Percentiles rank a stretch among this genome's conserved stretches.
These are phyloP conservation scores for Leptinotarsa rubiginosa DNA, from an alignment of 2,888 invertebrate species.

Conservation along the genomic window DNA sequence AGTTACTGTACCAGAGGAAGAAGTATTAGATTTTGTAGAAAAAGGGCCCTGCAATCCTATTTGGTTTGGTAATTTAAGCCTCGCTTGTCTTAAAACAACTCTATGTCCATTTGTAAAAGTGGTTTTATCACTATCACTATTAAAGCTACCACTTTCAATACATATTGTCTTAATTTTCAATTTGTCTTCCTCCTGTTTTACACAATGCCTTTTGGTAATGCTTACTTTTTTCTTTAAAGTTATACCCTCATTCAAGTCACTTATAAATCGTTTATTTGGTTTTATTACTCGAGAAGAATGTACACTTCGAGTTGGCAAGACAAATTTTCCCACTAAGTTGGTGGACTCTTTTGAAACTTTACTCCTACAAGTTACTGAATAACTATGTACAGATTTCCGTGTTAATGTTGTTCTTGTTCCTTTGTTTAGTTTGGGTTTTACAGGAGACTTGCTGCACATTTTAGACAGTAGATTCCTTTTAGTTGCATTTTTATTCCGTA, in stretches of 20 bases:
- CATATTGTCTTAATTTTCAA: constrained; percentile 36
- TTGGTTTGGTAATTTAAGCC: constrained; percentile 50
- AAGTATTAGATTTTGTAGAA: constrained; percentile 66
- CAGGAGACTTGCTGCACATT: constrained; percentile 54
- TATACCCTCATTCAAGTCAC: constrained; percentile 65
- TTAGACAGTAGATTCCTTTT: constrained; percentile 57
- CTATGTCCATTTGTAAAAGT: constrained; percentile 70
- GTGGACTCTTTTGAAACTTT: constrained; percentile 54
- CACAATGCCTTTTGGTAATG: constrained; percentile 53
- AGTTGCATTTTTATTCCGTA: constrained; percentile 54
- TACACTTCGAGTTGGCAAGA: constrained; percentile 83
- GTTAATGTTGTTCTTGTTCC: constrained; percentile 47
- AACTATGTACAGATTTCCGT: constrained; percentile 48
- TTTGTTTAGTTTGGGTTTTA: constrained; percentile 51
- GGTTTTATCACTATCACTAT: constrained; percentile 56
- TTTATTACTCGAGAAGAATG: constrained; percentile 89
- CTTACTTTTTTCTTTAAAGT: constrained; percentile 61
- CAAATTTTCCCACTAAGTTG: constrained; percentile 73
- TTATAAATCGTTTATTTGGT: constrained; percentile 87
- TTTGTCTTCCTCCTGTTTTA: constrained; percentile 47
- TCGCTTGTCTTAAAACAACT: constrained; percentile 73
- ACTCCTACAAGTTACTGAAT: constrained; percentile 45
- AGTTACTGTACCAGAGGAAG: constrained; percentile 74
- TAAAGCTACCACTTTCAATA: constrained; percentile 45
- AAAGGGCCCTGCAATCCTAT: constrained; percentile 76